Evolutionary conservation across 2,113 vertebrate species (phyloP).

Genomic region (Clarias macrocephalus): DNA sequence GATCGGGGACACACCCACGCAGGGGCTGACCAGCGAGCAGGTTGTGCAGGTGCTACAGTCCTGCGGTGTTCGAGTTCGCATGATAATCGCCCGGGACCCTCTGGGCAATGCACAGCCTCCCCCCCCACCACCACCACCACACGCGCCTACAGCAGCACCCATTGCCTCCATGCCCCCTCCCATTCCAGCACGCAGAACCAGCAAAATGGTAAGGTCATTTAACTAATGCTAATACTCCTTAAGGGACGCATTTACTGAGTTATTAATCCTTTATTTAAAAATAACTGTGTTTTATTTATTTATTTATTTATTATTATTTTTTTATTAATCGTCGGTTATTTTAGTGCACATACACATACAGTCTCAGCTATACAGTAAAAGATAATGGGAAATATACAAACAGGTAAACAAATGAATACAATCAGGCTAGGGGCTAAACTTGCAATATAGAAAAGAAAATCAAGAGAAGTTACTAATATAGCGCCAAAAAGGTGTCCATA

Average conservation of each 20-base stretch:
- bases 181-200: constrained; percentile 47
- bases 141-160: constrained; percentile 73
- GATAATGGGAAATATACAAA: too few species aligned
- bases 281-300: neutral
- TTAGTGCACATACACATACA: too few species aligned
- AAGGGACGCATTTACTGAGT: neutral
- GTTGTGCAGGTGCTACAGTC: constrained; percentile 89
- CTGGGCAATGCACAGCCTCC: constrained; percentile 56
- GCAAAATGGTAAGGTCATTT: constrained; percentile 59
- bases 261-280: neutral
- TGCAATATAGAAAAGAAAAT: too few species aligned
- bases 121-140: constrained; percentile 65
- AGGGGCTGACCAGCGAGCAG: constrained; percentile 89
- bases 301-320: too few species aligned
- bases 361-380: too few species aligned
- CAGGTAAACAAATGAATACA: too few species aligned
- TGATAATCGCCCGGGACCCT: constrained; percentile 87
- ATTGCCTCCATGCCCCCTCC: constrained; percentile 67
- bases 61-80: constrained; percentile 85
- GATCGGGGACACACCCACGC: constrained; percentile 86
- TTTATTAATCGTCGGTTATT: too few species aligned
- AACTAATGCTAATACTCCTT: neutral
- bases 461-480: too few species aligned
- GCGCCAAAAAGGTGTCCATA: too few species aligned
- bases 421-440: too few species aligned